Conservation (phyloP, 2,888 invertebrate species). For the Kuschelorhynchus macadamiae region DNA sequence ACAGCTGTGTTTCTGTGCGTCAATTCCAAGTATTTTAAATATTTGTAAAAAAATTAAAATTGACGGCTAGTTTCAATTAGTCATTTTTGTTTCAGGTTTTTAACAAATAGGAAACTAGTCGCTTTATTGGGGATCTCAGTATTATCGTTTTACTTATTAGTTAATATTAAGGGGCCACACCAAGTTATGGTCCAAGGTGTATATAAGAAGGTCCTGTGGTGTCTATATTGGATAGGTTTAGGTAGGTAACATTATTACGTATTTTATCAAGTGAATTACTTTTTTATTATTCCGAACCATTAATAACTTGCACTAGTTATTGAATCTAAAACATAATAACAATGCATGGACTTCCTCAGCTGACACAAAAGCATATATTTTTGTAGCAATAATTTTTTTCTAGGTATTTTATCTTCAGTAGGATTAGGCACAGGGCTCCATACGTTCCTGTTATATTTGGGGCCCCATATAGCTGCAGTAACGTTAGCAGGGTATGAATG, state of each 20-base stretch:
- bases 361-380: too few species aligned
- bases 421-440: conserved; percentile 98
- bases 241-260: conserved; percentile 59
- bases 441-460: conserved; percentile 97
- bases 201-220: conserved; percentile 65
- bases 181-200: conserved; percentile 73
- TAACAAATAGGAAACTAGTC: conserved; percentile 74
- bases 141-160: conserved; percentile 70
- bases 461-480: conserved; percentile 99
- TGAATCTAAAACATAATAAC: too few species aligned
- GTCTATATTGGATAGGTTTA: conserved; percentile 67
- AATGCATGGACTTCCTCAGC: too few species aligned
- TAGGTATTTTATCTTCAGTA: conserved; percentile 95
- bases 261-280: too few species aligned
- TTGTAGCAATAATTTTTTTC: too few species aligned
- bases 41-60: too few species aligned
- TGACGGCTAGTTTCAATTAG: too few species aligned
- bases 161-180: conserved; percentile 77
- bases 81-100: conserved; percentile 72
- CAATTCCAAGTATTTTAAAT: too few species aligned
- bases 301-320: too few species aligned
- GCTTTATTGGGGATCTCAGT: conserved; percentile 70
- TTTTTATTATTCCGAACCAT: too few species aligned
- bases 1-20: too few species aligned
- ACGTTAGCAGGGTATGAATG: conserved; percentile 99